Percentiles rank a stretch among this genome's conserved stretches.
These are phyloP conservation scores for Epinotia brunnichana DNA, from an alignment of 2,888 invertebrate species.

Conservation along the genomic window DNA sequence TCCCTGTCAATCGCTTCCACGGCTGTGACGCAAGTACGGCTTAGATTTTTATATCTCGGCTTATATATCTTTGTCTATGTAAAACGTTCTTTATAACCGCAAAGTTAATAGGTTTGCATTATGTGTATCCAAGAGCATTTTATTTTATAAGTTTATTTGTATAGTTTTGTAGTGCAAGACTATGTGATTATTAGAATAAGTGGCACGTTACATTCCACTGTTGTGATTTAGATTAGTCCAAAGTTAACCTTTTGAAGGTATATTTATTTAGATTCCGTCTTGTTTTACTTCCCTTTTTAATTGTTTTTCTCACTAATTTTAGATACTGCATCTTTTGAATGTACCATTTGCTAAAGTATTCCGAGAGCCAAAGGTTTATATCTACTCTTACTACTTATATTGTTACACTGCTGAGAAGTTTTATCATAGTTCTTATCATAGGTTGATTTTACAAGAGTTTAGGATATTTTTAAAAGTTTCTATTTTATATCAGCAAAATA, in stretches of 20 bases:
- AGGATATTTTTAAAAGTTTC: slow-evolving; percentile 54
- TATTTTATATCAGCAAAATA: slow-evolving; percentile 62
- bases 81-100: background rate
- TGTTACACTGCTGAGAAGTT: slow-evolving; percentile 44
- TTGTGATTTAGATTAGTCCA: slow-evolving; percentile 74
- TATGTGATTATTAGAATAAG: slow-evolving; percentile 80
- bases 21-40: background rate
- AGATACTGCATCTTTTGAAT: slow-evolving; percentile 36
- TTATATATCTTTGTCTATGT: slow-evolving; percentile 42
- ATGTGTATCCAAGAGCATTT: slow-evolving; percentile 11
- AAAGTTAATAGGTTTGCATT: background rate
- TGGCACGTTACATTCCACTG: slow-evolving; percentile 77
- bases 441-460: slow-evolving; percentile 50
- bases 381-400: slow-evolving; percentile 41
- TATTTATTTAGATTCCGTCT: slow-evolving; percentile 47
- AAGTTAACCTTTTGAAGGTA: slow-evolving; percentile 57
- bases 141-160: slow-evolving; percentile 51
- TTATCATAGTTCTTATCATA: slow-evolving; percentile 57
- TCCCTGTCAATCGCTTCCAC: slow-evolving; percentile 5
- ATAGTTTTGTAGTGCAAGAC: slow-evolving; percentile 65
- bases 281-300: slow-evolving; percentile 44
- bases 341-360: slow-evolving; percentile 24
- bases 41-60: slow-evolving; percentile 13
- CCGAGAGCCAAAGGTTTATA: slow-evolving; percentile 42
- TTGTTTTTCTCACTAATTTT: slow-evolving; percentile 33